These are phyloP conservation scores for Molossus alvarezi DNA, from an alignment of 2,797 vertebrate genomes.

Conservation along the genomic window DNA sequence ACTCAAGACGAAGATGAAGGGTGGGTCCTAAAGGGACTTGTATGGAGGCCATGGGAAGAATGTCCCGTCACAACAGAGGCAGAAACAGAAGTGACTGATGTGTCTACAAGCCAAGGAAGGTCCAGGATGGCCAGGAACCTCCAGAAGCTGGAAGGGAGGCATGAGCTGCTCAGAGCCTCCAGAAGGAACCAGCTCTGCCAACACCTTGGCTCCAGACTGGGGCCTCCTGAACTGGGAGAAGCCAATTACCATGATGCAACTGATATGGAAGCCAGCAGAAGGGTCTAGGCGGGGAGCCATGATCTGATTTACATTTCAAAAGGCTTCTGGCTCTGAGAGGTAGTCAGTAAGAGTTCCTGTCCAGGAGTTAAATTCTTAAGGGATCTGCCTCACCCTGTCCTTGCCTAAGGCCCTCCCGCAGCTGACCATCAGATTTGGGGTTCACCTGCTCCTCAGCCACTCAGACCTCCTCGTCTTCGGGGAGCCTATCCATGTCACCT, in stretches of 20 bases:
- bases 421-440: not conserved
- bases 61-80: not conserved
- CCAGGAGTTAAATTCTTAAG: not conserved
- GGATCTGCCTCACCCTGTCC: not conserved
- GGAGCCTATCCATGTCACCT: rapidly evolving
- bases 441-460: not conserved
- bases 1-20: not conserved
- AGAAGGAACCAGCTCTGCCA: not conserved
- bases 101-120: not conserved
- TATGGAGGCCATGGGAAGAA: not conserved
- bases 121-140: not conserved
- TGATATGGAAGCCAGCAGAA: not conserved
- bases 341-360: not conserved
- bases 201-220: not conserved
- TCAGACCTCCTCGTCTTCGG: not conserved
- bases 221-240: too few species aligned
- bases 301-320: not conserved
- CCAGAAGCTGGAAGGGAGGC: not conserved
- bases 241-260: not conserved
- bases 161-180: not conserved
- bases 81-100: not conserved
- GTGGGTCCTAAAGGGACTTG: not conserved
- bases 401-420: not conserved
- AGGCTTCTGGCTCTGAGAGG: not conserved
- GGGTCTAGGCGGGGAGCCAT: not conserved